These are phyloP conservation scores for Eupithecia inturbata DNA, from an alignment of 2,888 invertebrate species.

Conservation along the genomic window DNA sequence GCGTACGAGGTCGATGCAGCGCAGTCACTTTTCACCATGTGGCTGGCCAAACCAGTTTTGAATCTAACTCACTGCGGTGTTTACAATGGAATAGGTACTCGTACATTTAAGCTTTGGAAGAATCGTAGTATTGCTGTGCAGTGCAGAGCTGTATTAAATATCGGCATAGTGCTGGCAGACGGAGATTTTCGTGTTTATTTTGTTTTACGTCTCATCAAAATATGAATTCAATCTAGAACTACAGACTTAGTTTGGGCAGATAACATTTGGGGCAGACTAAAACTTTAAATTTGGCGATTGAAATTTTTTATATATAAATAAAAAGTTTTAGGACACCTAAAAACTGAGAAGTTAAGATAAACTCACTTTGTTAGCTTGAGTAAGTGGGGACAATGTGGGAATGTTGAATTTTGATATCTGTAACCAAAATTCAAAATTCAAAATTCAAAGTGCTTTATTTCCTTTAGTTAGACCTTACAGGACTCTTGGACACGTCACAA, in stretches of 20 bases:
- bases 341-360: neutral
- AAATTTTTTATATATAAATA: too few species aligned
- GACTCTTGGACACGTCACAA: too few species aligned
- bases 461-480: too few species aligned
- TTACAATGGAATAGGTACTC: constrained; percentile 16
- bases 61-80: constrained; percentile 34
- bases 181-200: neutral
- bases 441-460: too few species aligned
- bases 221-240: neutral
- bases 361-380: neutral
- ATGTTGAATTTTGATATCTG: too few species aligned
- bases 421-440: too few species aligned
- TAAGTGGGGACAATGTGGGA: neutral
- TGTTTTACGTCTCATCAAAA: neutral
- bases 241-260: neutral
- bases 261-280: too few species aligned
- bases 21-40: constrained; percentile 69
- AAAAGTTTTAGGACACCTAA: neutral
- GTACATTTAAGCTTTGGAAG: constrained; percentile 11
- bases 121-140: neutral
- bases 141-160: neutral
- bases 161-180: neutral
- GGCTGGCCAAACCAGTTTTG: constrained; percentile 64
- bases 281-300: too few species aligned
- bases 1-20: constrained; percentile 43